A percentile compares a stretch with the other conserved stretches of the same genome.
phyloP scores from a whole-genome alignment of 2,113 vertebrate genomes.

The Neopipo cinnamomea region DNA sequence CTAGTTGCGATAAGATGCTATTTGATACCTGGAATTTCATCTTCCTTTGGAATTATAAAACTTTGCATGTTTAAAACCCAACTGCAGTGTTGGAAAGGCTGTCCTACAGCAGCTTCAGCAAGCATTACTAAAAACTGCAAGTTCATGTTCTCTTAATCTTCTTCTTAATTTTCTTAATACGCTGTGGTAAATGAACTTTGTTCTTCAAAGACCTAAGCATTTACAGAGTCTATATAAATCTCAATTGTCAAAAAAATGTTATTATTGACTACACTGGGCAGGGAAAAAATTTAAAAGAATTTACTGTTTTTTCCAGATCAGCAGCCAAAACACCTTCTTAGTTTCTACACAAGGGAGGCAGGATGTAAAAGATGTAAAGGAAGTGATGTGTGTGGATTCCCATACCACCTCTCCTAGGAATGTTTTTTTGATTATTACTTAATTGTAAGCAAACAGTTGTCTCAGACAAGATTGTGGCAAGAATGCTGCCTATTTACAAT shows the following conservation, averaged over 20 bases:
- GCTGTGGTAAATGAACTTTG: neutral
- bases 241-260: neutral
- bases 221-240: neutral
- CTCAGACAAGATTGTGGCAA: neutral
- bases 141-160: neutral
- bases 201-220: neutral
- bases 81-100: neutral
- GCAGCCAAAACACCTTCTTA: neutral
- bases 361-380: neutral
- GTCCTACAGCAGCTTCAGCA: neutral
- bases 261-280: neutral
- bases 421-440: neutral
- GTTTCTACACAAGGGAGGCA: neutral
- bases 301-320: neutral
- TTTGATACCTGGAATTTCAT: neutral
- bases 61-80: neutral
- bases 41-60: neutral
- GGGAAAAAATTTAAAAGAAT: neutral
- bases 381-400: neutral
- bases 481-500: neutral
- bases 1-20: neutral
- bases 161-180: neutral
- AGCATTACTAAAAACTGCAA: neutral
- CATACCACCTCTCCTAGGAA: neutral
- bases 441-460: neutral